These are phyloP conservation scores for Lasioglossum villosulum DNA, from an alignment of 2,888 invertebrate species.

Conservation along the genomic window DNA sequence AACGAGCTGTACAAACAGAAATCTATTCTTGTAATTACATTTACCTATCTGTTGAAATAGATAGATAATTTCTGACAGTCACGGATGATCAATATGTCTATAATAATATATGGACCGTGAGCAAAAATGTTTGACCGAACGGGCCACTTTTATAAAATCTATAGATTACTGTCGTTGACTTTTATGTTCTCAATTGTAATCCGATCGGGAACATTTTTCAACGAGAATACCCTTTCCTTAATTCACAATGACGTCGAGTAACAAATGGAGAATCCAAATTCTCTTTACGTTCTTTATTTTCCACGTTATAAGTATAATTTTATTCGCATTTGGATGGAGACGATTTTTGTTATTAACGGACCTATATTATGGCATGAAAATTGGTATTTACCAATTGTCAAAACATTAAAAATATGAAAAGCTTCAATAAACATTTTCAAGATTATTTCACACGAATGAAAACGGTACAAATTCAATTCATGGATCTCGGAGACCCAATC, in stretches of 20 bases:
- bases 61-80: background rate
- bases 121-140: constrained; percentile 4
- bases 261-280: background rate
- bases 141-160: background rate
- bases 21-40: constrained; percentile 37
- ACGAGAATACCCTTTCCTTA: background rate
- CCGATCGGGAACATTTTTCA: background rate
- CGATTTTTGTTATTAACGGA: too few relatives aligned
- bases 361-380: too few relatives aligned
- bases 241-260: background rate
- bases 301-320: background rate
- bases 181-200: background rate
- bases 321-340: too few relatives aligned
- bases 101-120: background rate
- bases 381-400: too few relatives aligned
- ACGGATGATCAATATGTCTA: constrained; percentile 27
- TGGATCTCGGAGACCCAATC: background rate
- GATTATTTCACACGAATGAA: background rate
- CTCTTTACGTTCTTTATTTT: background rate
- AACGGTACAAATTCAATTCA: background rate
- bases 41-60: constrained; percentile 14
- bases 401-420: too few relatives aligned
- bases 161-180: background rate
- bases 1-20: constrained; percentile 33
- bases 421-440: too few relatives aligned